These are phyloP conservation scores for Aphodius granarius DNA, from an alignment of 2,888 invertebrate genomes.

Conservation along the genomic window DNA sequence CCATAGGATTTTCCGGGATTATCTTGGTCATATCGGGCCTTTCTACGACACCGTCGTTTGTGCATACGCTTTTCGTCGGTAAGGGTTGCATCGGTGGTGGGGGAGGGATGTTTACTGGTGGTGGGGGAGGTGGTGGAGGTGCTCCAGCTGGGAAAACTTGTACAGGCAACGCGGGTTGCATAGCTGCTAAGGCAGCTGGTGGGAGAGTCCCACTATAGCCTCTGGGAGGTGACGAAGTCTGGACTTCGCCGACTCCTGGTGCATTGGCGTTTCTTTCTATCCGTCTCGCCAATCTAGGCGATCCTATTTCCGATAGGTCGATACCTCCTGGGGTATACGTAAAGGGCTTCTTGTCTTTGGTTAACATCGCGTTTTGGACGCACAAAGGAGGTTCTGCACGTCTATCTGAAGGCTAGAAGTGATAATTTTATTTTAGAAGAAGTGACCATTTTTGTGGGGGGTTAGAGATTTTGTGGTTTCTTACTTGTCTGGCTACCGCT, in stretches of 20 bases:
- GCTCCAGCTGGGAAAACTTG: slow-evolving; percentile 62
- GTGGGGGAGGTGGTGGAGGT: slow-evolving; percentile 60
- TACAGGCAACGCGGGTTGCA: slow-evolving; percentile 66
- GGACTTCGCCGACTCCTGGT: slow-evolving; percentile 64
- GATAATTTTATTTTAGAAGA: slow-evolving; percentile 11
- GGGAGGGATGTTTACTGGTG: slow-evolving; percentile 53
- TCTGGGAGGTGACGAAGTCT: slow-evolving; percentile 51
- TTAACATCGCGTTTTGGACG: slow-evolving; percentile 92
- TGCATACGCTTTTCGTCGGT: slow-evolving; percentile 56
- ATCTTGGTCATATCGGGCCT: slow-evolving; percentile 70
- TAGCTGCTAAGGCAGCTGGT: slow-evolving; percentile 64
- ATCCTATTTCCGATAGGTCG: slow-evolving; percentile 86
- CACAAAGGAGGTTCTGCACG: slow-evolving; percentile 77
- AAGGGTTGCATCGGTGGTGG: slow-evolving; percentile 63
- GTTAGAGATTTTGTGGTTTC: neutral
- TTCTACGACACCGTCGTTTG: slow-evolving; percentile 57
- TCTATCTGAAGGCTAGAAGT: slow-evolving; percentile 25
- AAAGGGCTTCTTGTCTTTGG: slow-evolving; percentile 94
- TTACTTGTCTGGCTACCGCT: slow-evolving; percentile 29
- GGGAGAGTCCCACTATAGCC: slow-evolving; percentile 56
- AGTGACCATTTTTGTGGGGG: neutral
- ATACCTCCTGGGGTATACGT: slow-evolving; percentile 95
- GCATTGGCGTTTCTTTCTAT: slow-evolving; percentile 71
- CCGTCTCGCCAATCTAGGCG: slow-evolving; percentile 86
- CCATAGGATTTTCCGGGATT: slow-evolving; percentile 73